Base-by-base conservation (phyloP, 2,888 invertebrate genomes). In the Heteropelma amictum region DNA sequence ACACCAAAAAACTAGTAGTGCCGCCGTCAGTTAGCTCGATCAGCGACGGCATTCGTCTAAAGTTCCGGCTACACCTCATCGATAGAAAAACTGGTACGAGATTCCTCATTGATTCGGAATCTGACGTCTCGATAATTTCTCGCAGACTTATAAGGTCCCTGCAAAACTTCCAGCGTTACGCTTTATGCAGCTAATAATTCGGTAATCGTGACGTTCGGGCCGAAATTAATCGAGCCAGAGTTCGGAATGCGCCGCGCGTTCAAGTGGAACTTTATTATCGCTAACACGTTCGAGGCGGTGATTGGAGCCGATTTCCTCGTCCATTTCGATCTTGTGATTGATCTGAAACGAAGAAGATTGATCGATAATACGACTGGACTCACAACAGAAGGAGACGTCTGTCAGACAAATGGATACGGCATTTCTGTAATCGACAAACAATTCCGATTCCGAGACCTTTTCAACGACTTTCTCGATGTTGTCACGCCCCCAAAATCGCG, bases 71-170 rank as follows among this genome's bases (percentile, higher is more conserved):
- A 1, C 64, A 72, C n/a, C 23, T 79, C 1, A 23, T 7, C 3
- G 77, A 80, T 10, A 12, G 19, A 19, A n/a, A 6, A 68, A 38
- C n/a, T 45, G 56, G n/a, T 12, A 61, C 3, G 1, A 14, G 6
- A 8, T 81, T 78, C 28, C 61, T 81, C 1, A 47, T 81, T 0
- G 80, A 82, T 17, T 65, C 77, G 4, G 77, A 77, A 0, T 68
- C 74, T 0, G 76, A 72, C 10, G 64, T 72, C 1, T 72, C 71
- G 4, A 38, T 58, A 21, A 35, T 65, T 7, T 42, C 71, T 1
- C 38, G 33, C n/a, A 40, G 17, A 47, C 5, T 35, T 2, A 6
- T 49, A 26, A 7, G 17, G 19, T 7, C 38, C 4, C 2, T 28
- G 26, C 10, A 23, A 30, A 10, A 7, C 28, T 2, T 7, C 19